Evolutionary conservation across 2,888 invertebrate species (phyloP), one percentile per base, ranked within the genome.

Genomic region (Drosophila trichaetosa): DNA sequence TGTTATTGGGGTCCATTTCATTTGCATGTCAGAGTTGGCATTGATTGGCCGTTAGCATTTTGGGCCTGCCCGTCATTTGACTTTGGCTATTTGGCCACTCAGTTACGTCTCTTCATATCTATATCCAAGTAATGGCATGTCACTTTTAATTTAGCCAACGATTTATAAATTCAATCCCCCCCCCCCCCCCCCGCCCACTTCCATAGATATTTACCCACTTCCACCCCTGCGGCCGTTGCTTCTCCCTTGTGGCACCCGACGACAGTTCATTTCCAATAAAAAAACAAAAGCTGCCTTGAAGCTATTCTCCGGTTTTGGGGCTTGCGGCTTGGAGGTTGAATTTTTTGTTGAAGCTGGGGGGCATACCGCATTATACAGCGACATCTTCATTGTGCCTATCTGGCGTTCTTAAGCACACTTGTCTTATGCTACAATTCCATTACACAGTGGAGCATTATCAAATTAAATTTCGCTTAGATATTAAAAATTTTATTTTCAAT

Each of bases 81-180:
- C 73, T 64, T 64, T 64, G 76, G 53, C 67, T 42, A 60, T 56
- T 62, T 34, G 53, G 67, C 27, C 13, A 31, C 29, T 63, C 33
- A 13, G n/a, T 7, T 40, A 4, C 38, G 2, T 53, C 42, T 53
- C 33, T 42, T 73, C 79, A 76, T 71, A 79, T 89, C 79, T 73
- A 73, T 81, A 74, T 75, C 75, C 72, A 74, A 80, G 79, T 87
- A 79, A 80, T 83, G 80, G 87, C 78, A 87, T 83, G 87, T 90
- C 90, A 89, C 80, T 80, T 90, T 87, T 87, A 90, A 87, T 90
- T 89, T 89, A 69, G 69, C 58, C 71, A 73, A 62, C 90, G 79
- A 87, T 87, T 90, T 87, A 89, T 88, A 78, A 58, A 69, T 70
- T 29, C 36, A 42, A 29, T 38, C 42, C 34, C 29, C 52, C 29